Evolutionary conservation across 1,140 invertebrate genomes (phyloP), one percentile per base, ranked within the genome.

Genomic region (Temnothorax curvispinosus): DNA sequence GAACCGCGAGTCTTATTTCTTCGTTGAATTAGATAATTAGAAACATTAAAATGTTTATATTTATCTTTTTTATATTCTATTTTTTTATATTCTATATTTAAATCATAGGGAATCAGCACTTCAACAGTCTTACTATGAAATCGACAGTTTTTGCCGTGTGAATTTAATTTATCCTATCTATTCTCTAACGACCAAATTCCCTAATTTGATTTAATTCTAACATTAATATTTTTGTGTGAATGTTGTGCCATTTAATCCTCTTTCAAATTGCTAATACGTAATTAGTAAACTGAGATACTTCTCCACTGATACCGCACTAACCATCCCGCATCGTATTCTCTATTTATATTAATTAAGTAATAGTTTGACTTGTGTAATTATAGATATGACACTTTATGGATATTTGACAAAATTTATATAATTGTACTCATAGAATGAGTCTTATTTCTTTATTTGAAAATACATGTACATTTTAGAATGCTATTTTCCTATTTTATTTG

Each of bases 241-340:
- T 81, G 64, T 3, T 80, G 47, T 75, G 41, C 41, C n/a, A 11
- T 60, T 72, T 84, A 74, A 84, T 32, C 3, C 27, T 47, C 27
- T 74, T 47, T 69, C 21, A 9, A 60, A 75, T 74, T 27, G 21
- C 44, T 84, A 84, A 60, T 84, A 41, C 41, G 8, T 62, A 38
- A 74, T 58, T 58, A 35, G 50, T 52, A 50, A 38, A 21, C 7
- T 52, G 47, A 72, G 62, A 72, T 13, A 62, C 9, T 41, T 86
- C 64, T 87, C 84, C 88, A 89, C 77, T 89, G 69, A 65, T 89
- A 62, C 86, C 54, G n/a, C 54, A 81, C 58, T 89, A 84, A 89
- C 84, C 56, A 89, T 65, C 81, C 47, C 58, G 78, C 77, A 86
- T 89, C 65, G 41, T 60, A n/a, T 35, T 65, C 35, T 78, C 54